These are phyloP conservation scores for Lycaon pictus DNA, from an alignment of 2,113 vertebrate genomes.

Conservation along the genomic window DNA sequence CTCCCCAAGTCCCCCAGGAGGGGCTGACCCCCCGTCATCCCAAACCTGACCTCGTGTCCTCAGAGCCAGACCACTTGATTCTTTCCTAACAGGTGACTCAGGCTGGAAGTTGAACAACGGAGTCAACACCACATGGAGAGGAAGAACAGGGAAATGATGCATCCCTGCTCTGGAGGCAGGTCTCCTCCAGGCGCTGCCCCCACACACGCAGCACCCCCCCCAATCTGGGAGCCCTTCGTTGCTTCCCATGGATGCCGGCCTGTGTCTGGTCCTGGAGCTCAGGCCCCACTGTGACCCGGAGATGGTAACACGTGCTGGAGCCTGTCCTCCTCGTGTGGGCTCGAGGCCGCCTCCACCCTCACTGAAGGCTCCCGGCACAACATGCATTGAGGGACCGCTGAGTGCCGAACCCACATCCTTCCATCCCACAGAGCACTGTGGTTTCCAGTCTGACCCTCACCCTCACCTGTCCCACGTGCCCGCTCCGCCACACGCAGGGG, in stretches of 20 bases:
- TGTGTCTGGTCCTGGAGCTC: neutral
- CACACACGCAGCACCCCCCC: neutral
- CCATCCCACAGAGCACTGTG: neutral
- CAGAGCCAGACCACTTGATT: neutral
- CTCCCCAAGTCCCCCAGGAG: neutral
- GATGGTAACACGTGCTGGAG: fast-evolving
- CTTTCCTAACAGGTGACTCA: neutral
- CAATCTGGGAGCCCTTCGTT: too few species aligned
- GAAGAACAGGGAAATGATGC: neutral
- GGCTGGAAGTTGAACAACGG: neutral
- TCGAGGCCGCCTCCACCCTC: too few species aligned
- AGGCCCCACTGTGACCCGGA: neutral
- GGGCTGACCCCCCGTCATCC: fast-evolving
- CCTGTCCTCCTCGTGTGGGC: neutral
- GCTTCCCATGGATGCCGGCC: neutral
- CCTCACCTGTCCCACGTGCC: neutral
- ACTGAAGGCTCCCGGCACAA: neutral
- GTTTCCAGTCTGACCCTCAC: neutral
- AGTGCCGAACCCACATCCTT: neutral
- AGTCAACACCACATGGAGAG: neutral
- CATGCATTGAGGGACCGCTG: fast-evolving
- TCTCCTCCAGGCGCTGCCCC: neutral
- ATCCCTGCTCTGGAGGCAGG: fast-evolving
- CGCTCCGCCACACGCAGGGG: neutral
- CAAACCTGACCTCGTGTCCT: neutral